Evolutionary conservation across 2,888 invertebrate genomes (phyloP), one percentile per base, ranked within the genome.

Genomic region (Germaria angustata): DNA sequence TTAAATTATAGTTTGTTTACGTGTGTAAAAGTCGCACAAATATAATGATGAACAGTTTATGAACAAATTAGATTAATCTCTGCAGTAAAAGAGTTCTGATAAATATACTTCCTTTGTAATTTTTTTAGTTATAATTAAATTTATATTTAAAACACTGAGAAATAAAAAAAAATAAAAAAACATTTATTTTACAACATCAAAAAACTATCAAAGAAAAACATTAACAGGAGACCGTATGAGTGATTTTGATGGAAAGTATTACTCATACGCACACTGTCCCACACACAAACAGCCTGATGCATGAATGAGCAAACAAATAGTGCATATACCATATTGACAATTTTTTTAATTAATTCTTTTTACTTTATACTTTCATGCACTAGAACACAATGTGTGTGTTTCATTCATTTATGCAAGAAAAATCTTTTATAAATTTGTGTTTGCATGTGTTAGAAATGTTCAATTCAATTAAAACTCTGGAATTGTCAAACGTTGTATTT

Each of bases 381-480:
- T 39, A 1, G 13, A 39, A 39, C 36, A 13, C 28, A 28, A 28
- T 5, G 13, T n/a, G n/a, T n/a, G n/a, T n/a, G n/a, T 24, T 3
- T 6, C 51, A 7, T 0, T 22, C 36, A 57, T 7, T n/a, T 7
- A 7, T 39, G n/a, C 17, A 22, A 22, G 46, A n/a, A 51, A 24
- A 28, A 2, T 51, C 24, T 51, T 51, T 36, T 57, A 20, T 17
- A 17, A 0, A 34, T 36, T 59, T 41, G 11, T 46, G 44, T 17
- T 2, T 46, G 63, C 28, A 11, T 44, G 44, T 44, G 17, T 46
- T 32, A 46, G 32, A 44, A 46, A 36, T 57, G 13, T 65, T 65
- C 34, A 65, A 65, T 65, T 65, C 34, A 49, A 36, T 65, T 49
- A 22, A 32, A 46, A 17, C 34, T 65, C n/a, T 32, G 17, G 9